Evolutionary conservation across 2,888 invertebrate genomes (phyloP), one percentile per base, ranked within the genome.

Genomic region (Diachrysia chrysitis): DNA sequence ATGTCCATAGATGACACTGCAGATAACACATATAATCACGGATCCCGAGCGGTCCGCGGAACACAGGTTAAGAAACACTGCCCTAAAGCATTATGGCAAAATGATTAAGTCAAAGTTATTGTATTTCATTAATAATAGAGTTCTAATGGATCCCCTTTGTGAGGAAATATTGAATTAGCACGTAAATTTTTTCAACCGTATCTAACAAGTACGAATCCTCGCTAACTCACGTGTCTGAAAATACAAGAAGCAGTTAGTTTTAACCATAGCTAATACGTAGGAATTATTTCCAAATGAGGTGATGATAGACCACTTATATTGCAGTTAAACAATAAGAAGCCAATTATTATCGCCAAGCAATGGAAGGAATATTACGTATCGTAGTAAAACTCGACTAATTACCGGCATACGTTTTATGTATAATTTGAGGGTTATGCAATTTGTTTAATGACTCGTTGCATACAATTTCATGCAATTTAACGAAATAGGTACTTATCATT

Each of bases 391-490:
- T 78, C 70, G 64, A 73, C 78, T 86, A 82, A 86, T 84, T 83
- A 85, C 71, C 72, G 77, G 74, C 76, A 63, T 70, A 76, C 71
- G 63, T 80, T 76, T 75, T 76, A 78, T 78, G 76, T 82, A 79
- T 84, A 86, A 83, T 87, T 83, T 76, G 70, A 76, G 78, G 71
- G 73, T 82, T 79, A 80, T 80, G 83, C 82, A 84, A 79, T 73
- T 77, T 79, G 79, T 78, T 79, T 84, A 83, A 83, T 83, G 76
- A 78, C 70, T 81, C 73, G 80, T 81, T 83, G 79, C 76, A 77
- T 81, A 78, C 79, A 82, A 83, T 85, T 83, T 83, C 79, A 84
- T 83, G 79, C 81, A 83, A 83, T 83, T 86, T 80, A 80, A 79
- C 63, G 78, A 78, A 82, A 66, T 78, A 78, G 59, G 32, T 42